Percentiles rank a stretch among this genome's conserved stretches.
phyloP scores from a whole-genome alignment of 2,113 vertebrate species.

The Stictonetta naevosa region DNA sequence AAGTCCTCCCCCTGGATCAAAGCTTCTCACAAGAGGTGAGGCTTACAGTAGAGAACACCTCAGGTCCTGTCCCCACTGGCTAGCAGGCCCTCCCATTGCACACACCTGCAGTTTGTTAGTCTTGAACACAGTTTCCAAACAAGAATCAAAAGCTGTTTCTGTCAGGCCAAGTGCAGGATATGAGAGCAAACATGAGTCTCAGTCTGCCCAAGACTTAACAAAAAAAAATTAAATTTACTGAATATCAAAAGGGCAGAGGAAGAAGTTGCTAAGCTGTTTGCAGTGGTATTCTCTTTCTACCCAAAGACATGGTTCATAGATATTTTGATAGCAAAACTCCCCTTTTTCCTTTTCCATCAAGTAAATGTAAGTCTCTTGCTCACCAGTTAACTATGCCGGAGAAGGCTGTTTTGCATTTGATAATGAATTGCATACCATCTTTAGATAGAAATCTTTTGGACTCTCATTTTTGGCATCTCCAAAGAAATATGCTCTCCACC shows the following conservation, averaged over 20 bases:
- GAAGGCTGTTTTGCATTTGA: slow-evolving; percentile 51
- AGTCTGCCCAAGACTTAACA: neutral
- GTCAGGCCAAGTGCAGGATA: neutral
- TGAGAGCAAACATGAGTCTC: neutral
- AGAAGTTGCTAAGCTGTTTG: neutral
- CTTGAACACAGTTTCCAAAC: neutral
- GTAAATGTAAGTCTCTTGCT: slow-evolving; percentile 3
- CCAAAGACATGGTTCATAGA: neutral
- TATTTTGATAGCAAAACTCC: neutral
- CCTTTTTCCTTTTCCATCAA: neutral
- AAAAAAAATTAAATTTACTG: neutral
- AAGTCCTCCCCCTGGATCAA: neutral
- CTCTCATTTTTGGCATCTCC: neutral
- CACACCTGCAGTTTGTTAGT: neutral
- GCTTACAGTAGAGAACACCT: neutral
- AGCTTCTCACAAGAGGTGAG: neutral
- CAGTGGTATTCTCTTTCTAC: neutral
- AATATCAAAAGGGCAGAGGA: neutral
- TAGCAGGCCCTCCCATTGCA: neutral
- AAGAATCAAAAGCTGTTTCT: neutral
- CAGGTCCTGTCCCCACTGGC: neutral
- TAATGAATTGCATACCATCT: slow-evolving; percentile 61
- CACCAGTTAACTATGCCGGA: slow-evolving; percentile 14
- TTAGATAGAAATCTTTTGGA: slow-evolving; percentile 60
- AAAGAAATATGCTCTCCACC: slow-evolving; percentile 50